Percentiles rank a stretch among this genome's conserved stretches.
Evolutionary conservation across 1,140 invertebrate species (phyloP).

Genomic region (Apis dorsata): DNA sequence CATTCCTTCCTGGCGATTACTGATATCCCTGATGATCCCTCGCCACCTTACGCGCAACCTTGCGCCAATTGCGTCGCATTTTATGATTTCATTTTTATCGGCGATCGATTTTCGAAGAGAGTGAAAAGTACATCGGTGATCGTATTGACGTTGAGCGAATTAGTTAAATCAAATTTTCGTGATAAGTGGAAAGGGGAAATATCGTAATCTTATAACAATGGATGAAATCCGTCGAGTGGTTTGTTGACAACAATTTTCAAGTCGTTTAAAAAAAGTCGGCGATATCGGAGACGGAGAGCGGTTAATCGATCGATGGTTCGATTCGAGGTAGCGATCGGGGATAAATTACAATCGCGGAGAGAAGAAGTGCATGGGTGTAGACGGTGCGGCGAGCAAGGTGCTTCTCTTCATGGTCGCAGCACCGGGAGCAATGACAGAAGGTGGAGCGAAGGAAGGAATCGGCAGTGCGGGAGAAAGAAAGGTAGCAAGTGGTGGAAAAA

Average conservation of each 20-base stretch:
- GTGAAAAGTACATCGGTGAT: no score
- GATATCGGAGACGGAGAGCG: neutral
- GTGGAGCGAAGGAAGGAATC: slow-evolving; percentile 34
- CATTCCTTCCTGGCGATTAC: neutral
- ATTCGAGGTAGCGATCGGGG: neutral
- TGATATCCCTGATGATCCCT: neutral
- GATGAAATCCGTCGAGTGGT: no score
- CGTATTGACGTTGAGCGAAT: no score
- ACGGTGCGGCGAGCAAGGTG: slow-evolving; percentile 51
- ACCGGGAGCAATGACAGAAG: slow-evolving; percentile 33
- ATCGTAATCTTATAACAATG: no score
- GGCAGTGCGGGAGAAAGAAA: slow-evolving; percentile 30
- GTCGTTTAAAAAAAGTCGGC: neutral
- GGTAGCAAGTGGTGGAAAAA: slow-evolving; percentile 35
- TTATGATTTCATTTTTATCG: no score
- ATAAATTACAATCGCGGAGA: neutral
- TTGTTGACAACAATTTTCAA: no score
- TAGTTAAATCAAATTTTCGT: no score
- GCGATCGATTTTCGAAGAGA: no score
- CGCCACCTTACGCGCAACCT: no score
- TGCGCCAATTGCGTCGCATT: no score
- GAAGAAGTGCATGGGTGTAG: slow-evolving; percentile 3
- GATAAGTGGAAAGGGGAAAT: no score
- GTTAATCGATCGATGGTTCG: slow-evolving; percentile 27
- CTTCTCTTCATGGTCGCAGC: slow-evolving; percentile 28